A percentile compares a stretch with the other conserved stretches of the same genome.
These are phyloP conservation scores for Scrobipalpa atriplicella DNA, from an alignment of 2,888 invertebrate genomes.

Conservation along the genomic window DNA sequence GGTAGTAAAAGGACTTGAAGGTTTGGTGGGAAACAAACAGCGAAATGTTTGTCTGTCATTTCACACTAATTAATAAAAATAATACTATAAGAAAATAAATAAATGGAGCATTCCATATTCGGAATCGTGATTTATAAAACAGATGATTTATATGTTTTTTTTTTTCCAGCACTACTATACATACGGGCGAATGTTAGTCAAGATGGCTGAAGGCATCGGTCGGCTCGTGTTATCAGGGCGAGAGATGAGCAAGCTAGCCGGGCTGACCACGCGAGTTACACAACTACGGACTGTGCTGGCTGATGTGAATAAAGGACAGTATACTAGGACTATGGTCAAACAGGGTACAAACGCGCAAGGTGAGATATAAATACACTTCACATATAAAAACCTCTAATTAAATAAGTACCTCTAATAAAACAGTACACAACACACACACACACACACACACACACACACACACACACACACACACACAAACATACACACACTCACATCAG, in stretches of 20 bases:
- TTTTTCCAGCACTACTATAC: constrained; percentile 93
- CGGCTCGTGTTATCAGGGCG: constrained; percentile 96
- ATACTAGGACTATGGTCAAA: constrained; percentile 80
- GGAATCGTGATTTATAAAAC: no score
- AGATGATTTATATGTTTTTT: background rate
- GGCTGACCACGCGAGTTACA: constrained; percentile 96
- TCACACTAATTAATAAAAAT: no score
- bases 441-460: background rate
- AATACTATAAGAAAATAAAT: no score
- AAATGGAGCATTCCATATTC: no score
- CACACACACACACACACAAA: background rate
- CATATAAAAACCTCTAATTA: no score
- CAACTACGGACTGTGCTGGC: constrained; percentile 92
- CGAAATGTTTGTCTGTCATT: no score
- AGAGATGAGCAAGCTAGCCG: constrained; percentile 96
- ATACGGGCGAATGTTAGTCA: constrained; percentile 97
- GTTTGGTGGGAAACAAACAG: no score
- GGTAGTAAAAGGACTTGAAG: no score
- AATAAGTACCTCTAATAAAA: no score
- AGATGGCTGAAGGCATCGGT: constrained; percentile 98
- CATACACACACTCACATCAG: background rate
- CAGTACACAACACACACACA: no score
- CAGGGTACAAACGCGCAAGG: background rate
- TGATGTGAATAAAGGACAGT: constrained; percentile 91
- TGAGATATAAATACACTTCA: background rate